Evolutionary conservation across 2,113 vertebrate genomes (phyloP).

Genomic region (Collichthys lucidus): DNA sequence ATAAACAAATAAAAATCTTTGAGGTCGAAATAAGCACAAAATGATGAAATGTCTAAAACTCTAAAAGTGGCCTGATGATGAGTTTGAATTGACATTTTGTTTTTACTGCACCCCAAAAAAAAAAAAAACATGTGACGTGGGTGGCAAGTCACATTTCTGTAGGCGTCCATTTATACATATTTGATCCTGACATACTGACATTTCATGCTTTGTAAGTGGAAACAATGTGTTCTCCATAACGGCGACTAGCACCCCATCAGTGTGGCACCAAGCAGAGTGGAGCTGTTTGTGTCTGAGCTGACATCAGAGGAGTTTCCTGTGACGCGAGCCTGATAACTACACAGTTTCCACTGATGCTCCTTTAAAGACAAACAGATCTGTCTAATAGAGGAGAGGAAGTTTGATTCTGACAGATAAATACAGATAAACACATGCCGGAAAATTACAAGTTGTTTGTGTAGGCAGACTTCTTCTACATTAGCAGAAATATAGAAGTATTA

Average conservation of each 20-base stretch:
- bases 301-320: constrained; percentile 41
- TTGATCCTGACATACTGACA: not conserved
- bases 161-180: not conserved
- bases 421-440: no score
- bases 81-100: not conserved
- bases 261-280: not conserved
- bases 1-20: no score
- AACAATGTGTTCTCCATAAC: not conserved
- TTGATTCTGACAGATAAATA: no score
- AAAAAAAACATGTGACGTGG: not conserved
- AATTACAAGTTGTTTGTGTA: no score
- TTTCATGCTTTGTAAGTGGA: not conserved
- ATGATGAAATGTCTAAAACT: not conserved
- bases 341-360: constrained; percentile 33
- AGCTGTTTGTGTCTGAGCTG: not conserved
- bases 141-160: not conserved
- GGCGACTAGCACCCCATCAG: not conserved
- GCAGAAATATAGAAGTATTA: no score
- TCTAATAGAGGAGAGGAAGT: not conserved
- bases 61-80: not conserved
- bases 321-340: not conserved
- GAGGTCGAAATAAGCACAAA: not conserved
- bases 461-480: no score
- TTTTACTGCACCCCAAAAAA: not conserved
- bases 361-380: not conserved